phyloP scores from a whole-genome alignment of 2,113 vertebrate genomes.

The Protomyctophum bolini region DNA sequence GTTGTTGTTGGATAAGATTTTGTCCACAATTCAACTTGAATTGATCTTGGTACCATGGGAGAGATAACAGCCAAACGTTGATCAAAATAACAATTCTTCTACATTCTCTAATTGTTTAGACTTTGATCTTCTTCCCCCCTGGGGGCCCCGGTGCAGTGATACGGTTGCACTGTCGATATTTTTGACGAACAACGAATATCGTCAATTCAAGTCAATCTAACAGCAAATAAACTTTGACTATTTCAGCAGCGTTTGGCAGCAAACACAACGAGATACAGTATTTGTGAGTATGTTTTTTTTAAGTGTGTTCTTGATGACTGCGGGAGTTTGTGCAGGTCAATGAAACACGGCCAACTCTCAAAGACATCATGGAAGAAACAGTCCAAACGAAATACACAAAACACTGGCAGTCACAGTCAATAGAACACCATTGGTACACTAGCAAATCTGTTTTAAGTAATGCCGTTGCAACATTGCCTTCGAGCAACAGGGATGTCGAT shows the following conservation, averaged over 20 bases:
- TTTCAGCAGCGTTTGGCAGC: conserved; percentile 62
- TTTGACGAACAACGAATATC: conserved; percentile 9
- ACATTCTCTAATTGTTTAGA: too few species aligned
- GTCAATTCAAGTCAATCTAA: conserved; percentile 18
- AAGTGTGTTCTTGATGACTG: conserved; percentile 52
- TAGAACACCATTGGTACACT: conserved; percentile 30
- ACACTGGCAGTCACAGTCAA: conserved; percentile 51
- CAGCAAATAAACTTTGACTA: conserved; percentile 26
- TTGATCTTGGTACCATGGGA: too few species aligned
- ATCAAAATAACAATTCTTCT: too few species aligned
- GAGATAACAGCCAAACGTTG: too few species aligned
- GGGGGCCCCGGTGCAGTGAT: too few species aligned
- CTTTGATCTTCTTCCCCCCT: too few species aligned
- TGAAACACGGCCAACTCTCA: conserved; percentile 50
- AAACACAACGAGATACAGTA: conserved; percentile 51
- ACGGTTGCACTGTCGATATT: too few species aligned
- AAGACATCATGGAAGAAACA: conserved; percentile 64
- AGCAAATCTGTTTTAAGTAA: conserved; percentile 40
- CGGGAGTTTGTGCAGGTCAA: conserved; percentile 49
- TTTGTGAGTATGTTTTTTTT: conserved; percentile 52
- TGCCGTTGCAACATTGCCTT: conserved; percentile 18
- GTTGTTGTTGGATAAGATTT: too few species aligned
- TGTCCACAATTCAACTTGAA: too few species aligned
- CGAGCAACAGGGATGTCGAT: conserved; percentile 30
- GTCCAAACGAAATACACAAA: conserved; percentile 38